These are phyloP conservation scores for Dendronephthya gigantea DNA, from an alignment of 64 coral and sea anemone species.

Conservation along the genomic window DNA sequence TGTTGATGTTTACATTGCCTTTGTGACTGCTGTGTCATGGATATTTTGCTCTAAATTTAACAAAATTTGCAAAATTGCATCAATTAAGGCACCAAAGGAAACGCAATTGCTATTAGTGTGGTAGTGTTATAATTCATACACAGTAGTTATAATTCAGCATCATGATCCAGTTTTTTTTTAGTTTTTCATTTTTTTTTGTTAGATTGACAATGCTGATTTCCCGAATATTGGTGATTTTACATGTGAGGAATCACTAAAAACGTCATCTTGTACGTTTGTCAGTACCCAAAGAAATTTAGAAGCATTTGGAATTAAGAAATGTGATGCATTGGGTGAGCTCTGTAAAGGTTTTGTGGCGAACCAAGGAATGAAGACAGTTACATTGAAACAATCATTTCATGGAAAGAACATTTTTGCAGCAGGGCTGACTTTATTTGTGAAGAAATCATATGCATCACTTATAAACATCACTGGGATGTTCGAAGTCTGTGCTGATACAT, in stretches of 20 bases:
- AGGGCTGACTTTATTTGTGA: not conserved
- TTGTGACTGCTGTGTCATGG: too few relatives aligned
- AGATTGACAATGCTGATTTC: not conserved
- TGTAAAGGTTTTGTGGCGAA: conserved; percentile 1
- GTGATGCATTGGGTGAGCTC: not conserved
- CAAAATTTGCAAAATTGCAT: too few relatives aligned
- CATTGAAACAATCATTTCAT: not conserved
- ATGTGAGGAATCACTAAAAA: not conserved
- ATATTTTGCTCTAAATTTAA: too few relatives aligned
- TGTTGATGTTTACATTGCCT: too few relatives aligned
- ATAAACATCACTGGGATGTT: not conserved
- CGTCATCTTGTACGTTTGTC: not conserved
- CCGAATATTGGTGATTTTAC: not conserved
- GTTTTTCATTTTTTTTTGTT: not conserved
- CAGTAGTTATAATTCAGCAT: too few relatives aligned
- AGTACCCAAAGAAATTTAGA: not conserved
- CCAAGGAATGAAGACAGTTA: not conserved
- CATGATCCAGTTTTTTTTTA: not conserved
- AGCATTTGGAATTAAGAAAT: not conserved
- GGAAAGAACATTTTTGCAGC: not conserved
- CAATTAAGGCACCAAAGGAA: too few relatives aligned
- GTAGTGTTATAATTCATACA: too few relatives aligned
- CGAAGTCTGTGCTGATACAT: conserved; percentile 4
- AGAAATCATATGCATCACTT: not conserved
- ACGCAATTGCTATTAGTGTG: too few relatives aligned